Base-by-base conservation (phyloP, 2,797 vertebrate genomes). In the Cyclopterus lumpus region DNA sequence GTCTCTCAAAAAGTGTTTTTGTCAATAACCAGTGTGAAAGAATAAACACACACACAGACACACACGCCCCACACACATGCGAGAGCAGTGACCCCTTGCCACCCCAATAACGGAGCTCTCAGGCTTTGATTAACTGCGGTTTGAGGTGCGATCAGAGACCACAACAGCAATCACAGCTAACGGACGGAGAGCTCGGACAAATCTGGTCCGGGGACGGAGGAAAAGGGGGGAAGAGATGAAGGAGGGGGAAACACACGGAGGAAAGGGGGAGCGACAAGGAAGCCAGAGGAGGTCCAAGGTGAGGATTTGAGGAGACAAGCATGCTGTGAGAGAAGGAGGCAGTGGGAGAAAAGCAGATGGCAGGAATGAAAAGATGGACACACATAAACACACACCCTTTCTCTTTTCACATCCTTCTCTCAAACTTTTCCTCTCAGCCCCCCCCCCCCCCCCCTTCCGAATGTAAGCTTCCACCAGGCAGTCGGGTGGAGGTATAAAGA, bases 111-210 rank as follows among this genome's bases (percentile, higher is more conserved):
- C 59, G n/a, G 46, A 60, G 80, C 68, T 85, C 90, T 92, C 72
- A 68, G 77, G 76, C 87, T 93, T 89, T 91, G 88, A 93, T 94
- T 91, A 92, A 91, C 86, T 92, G 83, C 53, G 81, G 67, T 87
- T 86, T 90, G 81, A 89, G 78, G 79, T 64, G 78, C 76, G 78
- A 84, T 91, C 84, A 74, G 68, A 79, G 85, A 82, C 71, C 85
- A 84, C 74, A 77, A 74, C 76, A 74, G 72, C 75, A 89, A 82
- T 88, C 71, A 81, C 67, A 78, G 66, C 77, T 83, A 76, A 81
- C 51, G 61, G 60, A 74, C 68, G 71, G 59, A 82, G 75, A n/a
- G 58, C 59, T 71, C 44, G 65, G 40, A 84, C 80, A 55, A 86
- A n/a, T 72, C 64, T 64, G 62, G 64, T 49, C 12, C 36, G 24